Conservation (phyloP, 1,140 invertebrate genomes). For the Bathynomus jamesi region DNA sequence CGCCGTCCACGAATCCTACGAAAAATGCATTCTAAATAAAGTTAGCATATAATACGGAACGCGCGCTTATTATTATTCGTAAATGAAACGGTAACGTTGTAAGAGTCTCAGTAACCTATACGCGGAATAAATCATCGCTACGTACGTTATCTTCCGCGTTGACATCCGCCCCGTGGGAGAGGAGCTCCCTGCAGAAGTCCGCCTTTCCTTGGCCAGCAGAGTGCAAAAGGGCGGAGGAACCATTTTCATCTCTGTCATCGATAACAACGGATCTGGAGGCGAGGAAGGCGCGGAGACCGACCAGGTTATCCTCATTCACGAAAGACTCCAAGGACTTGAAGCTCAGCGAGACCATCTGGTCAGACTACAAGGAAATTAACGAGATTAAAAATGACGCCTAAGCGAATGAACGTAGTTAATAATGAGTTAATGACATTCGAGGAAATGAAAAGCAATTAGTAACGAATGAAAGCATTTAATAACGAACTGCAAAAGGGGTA, state of each 20-base stretch:
- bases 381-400: too few relatives aligned
- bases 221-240: constrained; percentile 80
- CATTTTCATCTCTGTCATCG: constrained; percentile 90
- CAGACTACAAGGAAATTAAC: constrained; percentile 23
- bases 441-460: too few relatives aligned
- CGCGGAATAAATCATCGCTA: too few relatives aligned
- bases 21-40: constrained; percentile 17
- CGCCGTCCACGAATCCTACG: constrained; percentile 83
- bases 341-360: constrained; percentile 38
- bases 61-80: not conserved
- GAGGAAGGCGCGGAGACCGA: constrained; percentile 67
- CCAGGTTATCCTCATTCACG: constrained; percentile 69
- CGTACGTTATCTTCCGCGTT: constrained; percentile 75
- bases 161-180: constrained; percentile 78
- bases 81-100: not conserved
- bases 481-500: too few relatives aligned
- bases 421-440: too few relatives aligned
- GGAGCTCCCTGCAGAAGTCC: constrained; percentile 69
- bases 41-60: not conserved
- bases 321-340: constrained; percentile 55
- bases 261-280: constrained; percentile 69
- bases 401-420: too few relatives aligned
- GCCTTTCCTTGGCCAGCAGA: constrained; percentile 71
- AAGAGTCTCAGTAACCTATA: too few relatives aligned
- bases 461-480: too few relatives aligned